phyloP scores from a whole-genome alignment of 2,888 invertebrate species.

The Mayetiola destructor region DNA sequence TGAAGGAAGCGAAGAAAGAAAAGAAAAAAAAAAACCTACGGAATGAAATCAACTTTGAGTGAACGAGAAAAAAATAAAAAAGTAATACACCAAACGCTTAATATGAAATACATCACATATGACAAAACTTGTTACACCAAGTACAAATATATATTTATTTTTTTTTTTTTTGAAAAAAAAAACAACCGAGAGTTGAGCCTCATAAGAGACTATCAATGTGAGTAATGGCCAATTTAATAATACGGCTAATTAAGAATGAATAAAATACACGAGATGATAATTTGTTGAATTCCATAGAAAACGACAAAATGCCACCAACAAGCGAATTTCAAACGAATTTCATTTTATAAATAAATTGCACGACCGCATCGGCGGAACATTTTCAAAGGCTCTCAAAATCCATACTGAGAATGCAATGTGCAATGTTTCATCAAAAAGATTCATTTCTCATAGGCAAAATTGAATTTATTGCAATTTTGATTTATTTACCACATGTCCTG shows the following conservation, averaged over 20 bases:
- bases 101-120: no score
- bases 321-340: not conserved
- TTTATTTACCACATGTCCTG: no score
- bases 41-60: not conserved
- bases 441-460: no score
- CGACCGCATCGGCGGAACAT: not conserved
- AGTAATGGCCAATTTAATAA: constrained; percentile 2
- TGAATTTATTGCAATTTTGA: no score
- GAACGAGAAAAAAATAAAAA: not conserved
- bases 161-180: not conserved
- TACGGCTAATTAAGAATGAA: constrained; percentile 6
- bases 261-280: not conserved
- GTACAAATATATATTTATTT: not conserved
- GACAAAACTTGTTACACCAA: no score
- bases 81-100: no score
- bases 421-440: no score
- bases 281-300: not conserved
- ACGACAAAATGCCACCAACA: not conserved
- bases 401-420: not conserved
- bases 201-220: not conserved
- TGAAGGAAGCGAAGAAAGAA: no score
- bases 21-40: no score
- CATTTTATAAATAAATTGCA: not conserved
- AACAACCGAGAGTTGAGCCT: no score
- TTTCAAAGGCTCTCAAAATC: constrained; percentile 3